These are phyloP conservation scores for Helicolenus hilgendorfi DNA, from an alignment of 2,797 vertebrate genomes.

Conservation along the genomic window DNA sequence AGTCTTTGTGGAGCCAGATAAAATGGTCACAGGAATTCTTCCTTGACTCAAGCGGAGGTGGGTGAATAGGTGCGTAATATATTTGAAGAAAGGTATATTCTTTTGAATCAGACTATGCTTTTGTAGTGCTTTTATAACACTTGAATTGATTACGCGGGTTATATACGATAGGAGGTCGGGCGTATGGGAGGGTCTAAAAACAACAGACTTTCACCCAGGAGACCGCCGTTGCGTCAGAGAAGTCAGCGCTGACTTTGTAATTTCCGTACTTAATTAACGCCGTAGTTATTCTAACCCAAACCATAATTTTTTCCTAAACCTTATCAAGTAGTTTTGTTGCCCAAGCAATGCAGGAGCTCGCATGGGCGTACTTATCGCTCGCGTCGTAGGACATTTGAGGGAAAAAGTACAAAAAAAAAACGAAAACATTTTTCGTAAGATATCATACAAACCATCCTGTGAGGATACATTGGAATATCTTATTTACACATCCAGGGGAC, in stretches of 20 bases:
- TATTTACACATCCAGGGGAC: neutral
- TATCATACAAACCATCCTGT: neutral
- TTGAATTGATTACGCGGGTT: too few relatives aligned
- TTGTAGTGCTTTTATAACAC: too few relatives aligned
- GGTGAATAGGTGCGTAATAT: conserved; percentile 49
- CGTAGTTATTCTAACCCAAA: neutral
- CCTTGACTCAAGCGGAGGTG: conserved; percentile 21
- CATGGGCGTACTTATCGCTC: too few relatives aligned
- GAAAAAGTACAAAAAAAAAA: neutral
- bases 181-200: too few relatives aligned
- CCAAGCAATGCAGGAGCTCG: too few relatives aligned
- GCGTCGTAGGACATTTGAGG: too few relatives aligned
- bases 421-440: neutral
- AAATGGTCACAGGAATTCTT: conserved; percentile 57
- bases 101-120: neutral
- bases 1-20: conserved; percentile 68
- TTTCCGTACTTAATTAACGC: neutral
- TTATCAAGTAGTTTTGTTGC: neutral
- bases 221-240: too few relatives aligned
- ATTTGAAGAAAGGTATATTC: conserved; percentile 17
- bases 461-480: neutral
- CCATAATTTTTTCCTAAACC: neutral
- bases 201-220: too few relatives aligned
- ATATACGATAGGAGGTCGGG: too few relatives aligned
- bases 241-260: neutral